These are phyloP conservation scores for Cephonodes hylas DNA, from an alignment of 2,888 invertebrate genomes.

Conservation along the genomic window DNA sequence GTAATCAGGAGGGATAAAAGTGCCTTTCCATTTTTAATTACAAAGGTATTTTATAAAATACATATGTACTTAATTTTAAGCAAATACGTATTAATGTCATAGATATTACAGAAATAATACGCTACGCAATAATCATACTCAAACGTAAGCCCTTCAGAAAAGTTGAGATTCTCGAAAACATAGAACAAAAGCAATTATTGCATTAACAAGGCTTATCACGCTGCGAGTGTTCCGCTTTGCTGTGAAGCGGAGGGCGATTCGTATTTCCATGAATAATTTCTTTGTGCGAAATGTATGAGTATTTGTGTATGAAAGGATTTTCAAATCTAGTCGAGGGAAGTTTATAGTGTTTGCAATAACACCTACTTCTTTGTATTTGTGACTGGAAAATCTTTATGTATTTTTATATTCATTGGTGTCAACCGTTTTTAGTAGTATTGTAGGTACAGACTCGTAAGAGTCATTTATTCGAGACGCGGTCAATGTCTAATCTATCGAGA, in stretches of 20 bases:
- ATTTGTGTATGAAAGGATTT: neutral
- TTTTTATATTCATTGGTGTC: no score
- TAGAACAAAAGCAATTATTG: slow-evolving; percentile 16
- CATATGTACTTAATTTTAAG: neutral
- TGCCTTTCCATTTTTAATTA: no score
- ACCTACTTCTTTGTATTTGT: no score
- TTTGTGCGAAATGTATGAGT: neutral
- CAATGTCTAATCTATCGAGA: no score
- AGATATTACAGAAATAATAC: neutral
- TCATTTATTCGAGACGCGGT: no score
- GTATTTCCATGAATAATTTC: neutral
- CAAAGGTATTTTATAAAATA: no score
- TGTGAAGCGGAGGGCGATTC: neutral
- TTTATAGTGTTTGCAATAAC: no score
- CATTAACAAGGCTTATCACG: slow-evolving; percentile 10
- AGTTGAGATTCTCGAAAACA: neutral
- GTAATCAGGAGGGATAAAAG: no score
- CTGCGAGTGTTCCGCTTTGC: neutral
- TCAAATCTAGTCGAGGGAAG: no score
- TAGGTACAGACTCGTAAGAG: no score
- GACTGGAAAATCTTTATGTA: no score
- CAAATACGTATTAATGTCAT: neutral
- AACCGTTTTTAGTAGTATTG: no score
- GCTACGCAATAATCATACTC: neutral
- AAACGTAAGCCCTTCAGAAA: slow-evolving; percentile 12